These are phyloP conservation scores for Microplitis mediator DNA, from an alignment of 1,140 invertebrate genomes.

Conservation along the genomic window DNA sequence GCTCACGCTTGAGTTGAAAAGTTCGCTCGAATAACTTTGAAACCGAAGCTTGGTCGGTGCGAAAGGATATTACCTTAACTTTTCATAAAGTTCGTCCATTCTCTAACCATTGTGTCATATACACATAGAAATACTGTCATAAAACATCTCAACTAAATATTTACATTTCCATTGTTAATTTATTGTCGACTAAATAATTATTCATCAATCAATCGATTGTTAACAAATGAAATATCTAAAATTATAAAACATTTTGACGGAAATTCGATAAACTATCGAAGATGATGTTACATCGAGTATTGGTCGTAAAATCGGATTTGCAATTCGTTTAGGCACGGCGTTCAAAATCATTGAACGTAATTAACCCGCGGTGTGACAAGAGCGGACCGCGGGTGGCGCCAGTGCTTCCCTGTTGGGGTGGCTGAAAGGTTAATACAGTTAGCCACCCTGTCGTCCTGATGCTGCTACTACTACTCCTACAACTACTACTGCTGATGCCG, in stretches of 20 bases:
- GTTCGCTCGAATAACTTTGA: not conserved
- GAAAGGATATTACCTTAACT: not conserved
- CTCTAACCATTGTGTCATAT: not conserved
- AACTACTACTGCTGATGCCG: not conserved
- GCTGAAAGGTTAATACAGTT: constrained; percentile 62
- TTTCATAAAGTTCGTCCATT: not conserved
- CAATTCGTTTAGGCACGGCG: constrained; percentile 56
- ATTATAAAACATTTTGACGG: not conserved
- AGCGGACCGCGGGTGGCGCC: constrained; percentile 35
- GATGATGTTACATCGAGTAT: constrained; percentile 20
- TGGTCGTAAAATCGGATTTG: constrained; percentile 51
- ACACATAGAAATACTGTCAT: not conserved
- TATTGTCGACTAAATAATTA: not conserved
- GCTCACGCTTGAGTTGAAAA: constrained; percentile 2
- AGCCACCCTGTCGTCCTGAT: constrained; percentile 49
- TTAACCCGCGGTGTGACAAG: constrained; percentile 55
- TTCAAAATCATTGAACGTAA: constrained; percentile 60
- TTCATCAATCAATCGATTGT: not conserved
- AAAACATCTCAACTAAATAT: not conserved
- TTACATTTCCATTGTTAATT: not conserved
- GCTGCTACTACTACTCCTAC: constrained; percentile 35
- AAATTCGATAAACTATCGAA: not conserved
- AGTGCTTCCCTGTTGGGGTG: constrained; percentile 40
- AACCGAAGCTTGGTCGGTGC: not conserved
- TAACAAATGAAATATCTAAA: not conserved